Evolutionary conservation across 2,113 vertebrate genomes (phyloP).

Genomic region (Clarias gariepinus): DNA sequence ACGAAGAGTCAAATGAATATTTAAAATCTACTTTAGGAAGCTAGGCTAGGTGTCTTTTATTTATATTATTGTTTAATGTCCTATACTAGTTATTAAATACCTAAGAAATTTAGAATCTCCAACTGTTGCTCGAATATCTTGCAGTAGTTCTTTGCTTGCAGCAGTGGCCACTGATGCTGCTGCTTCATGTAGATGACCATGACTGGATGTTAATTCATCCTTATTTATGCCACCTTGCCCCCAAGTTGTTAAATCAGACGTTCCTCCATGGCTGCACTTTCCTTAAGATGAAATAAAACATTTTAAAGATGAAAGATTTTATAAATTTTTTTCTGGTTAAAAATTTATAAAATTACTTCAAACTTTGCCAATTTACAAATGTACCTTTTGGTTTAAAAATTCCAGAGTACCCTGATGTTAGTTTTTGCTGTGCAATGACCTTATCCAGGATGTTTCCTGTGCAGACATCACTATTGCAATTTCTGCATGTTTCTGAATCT

Average conservation of each 20-base stretch:
- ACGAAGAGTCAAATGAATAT: too few relatives aligned
- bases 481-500: slow-evolving; percentile 59
- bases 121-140: slow-evolving; percentile 57
- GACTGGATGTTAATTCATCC: slow-evolving; percentile 48
- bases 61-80: neutral
- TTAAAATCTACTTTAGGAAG: too few relatives aligned
- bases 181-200: slow-evolving; percentile 58
- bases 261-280: slow-evolving; percentile 70
- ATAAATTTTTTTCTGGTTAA: neutral
- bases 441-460: slow-evolving; percentile 64
- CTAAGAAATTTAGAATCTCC: slow-evolving; percentile 62
- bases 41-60: too few relatives aligned
- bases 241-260: slow-evolving; percentile 30
- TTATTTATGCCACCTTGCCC: slow-evolving; percentile 68
- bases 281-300: slow-evolving; percentile 47
- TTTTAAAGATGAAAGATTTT: neutral
- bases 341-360: too few relatives aligned
- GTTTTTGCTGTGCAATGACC: slow-evolving; percentile 44
- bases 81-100: slow-evolving; percentile 28
- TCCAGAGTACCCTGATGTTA: slow-evolving; percentile 68
- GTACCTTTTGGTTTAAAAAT: slow-evolving; percentile 59
- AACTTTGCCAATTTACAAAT: neutral
- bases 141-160: slow-evolving; percentile 63
- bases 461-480: slow-evolving; percentile 60
- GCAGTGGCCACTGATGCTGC: slow-evolving; percentile 60